Evolutionary conservation across 2,113 vertebrate genomes (phyloP), one percentile per base, ranked within the genome.

Genomic region (Dissostichus mawsoni): DNA sequence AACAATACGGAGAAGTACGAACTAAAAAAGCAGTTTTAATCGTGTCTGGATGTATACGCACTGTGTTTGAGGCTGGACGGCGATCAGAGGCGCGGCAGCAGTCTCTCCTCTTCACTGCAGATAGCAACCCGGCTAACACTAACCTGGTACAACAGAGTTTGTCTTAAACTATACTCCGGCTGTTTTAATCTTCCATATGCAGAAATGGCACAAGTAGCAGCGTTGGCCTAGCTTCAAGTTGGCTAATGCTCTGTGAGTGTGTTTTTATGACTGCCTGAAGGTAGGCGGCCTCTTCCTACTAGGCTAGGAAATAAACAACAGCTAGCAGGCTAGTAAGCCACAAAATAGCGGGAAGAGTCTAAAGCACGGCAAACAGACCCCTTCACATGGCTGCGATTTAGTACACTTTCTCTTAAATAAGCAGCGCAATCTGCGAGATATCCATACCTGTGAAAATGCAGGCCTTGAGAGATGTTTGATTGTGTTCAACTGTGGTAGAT

Each of bases 271-370:
- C 41, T 73, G 6, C 57, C 50, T 9, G 12, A 25, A 55, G 8
- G 48, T 62, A 82, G 81, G 69, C 78, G 85, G 85, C 82, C 71
- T 87, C 73, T 78, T 48, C 33, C 47, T 64, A 23, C 11, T 23
- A 29, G 14, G 50, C 72, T 78, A 70, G 80, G 61, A 9, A 41
- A 47, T 72, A 61, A 72, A 83, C 79, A 74, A 66, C 74, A 59
- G 87, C 83, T 87, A 83, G 82, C 73, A 84, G 77, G 79, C 84
- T 29, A 79, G 48, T n/a, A 11, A 76, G 84, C 73, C 66, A 63
- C 70, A 92, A 94, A 94, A 91, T 90, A 91, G 93, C 93, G 93
- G 93, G 93, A 94, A 94, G 87, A 82, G 51, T 72, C 63, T 23
- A 4, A 67, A 65, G 29, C 69, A 25, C 44, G 66, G 73, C 64